These are phyloP conservation scores for Rhagium mordax DNA, from an alignment of 2,888 invertebrate species.

Conservation along the genomic window DNA sequence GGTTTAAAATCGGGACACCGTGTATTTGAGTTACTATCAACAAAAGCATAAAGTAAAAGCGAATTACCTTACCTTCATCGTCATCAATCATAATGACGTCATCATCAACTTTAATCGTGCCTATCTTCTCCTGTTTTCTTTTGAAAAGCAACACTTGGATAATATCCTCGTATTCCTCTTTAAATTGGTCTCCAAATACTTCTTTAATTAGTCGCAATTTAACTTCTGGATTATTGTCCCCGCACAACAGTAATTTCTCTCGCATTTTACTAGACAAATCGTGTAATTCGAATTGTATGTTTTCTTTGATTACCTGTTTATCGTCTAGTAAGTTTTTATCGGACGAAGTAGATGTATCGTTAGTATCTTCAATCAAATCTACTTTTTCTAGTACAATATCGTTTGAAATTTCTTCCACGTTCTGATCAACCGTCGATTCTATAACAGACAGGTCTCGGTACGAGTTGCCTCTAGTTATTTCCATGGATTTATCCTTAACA, in stretches of 20 bases:
- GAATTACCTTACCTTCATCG: slow-evolving; percentile 36
- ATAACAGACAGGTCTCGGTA: background rate
- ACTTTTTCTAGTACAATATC: slow-evolving; percentile 24
- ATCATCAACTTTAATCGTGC: background rate
- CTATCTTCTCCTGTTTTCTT: slow-evolving; percentile 25
- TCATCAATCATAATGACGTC: slow-evolving; percentile 32
- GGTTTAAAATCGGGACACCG: too few species aligned
- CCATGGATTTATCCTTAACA: slow-evolving; percentile 51
- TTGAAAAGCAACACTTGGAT: background rate
- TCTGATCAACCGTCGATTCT: background rate
- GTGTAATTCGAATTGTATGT: background rate
- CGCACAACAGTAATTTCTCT: background rate
- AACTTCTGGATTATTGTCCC: background rate
- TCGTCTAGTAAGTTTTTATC: background rate
- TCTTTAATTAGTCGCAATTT: background rate
- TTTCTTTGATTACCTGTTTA: background rate
- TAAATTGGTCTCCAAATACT: background rate
- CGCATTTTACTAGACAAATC: background rate
- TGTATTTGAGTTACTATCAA: background rate
- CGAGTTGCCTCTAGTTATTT: slow-evolving; percentile 47
- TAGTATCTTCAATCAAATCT: background rate
- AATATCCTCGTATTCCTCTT: background rate
- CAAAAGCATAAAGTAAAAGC: background rate
- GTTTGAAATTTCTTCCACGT: background rate
- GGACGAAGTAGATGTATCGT: background rate